Evolutionary conservation across 2,113 vertebrate genomes (phyloP).

Genomic region (Actenoides hombroni): DNA sequence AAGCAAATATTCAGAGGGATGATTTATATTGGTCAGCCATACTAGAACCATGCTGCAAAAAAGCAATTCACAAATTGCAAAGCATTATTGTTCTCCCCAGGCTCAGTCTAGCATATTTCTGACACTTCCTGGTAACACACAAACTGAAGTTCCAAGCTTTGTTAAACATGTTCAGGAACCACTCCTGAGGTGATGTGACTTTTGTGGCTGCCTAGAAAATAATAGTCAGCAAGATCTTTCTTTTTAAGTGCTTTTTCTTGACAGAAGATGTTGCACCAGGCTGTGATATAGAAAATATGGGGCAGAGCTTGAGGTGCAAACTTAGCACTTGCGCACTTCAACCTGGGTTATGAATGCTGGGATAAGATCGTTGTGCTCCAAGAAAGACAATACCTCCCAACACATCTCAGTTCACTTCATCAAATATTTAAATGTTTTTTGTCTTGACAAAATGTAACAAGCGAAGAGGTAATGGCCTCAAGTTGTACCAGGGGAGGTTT

Average conservation of each 20-base stretch:
- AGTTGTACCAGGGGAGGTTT: too few species aligned
- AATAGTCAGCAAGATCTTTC: not conserved
- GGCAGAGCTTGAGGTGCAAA: not conserved
- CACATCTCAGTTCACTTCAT: not conserved
- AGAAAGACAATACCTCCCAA: not conserved
- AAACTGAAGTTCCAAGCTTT: not conserved
- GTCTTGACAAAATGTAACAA: not conserved
- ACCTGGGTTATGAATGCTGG: not conserved
- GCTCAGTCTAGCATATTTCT: not conserved
- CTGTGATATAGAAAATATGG: not conserved
- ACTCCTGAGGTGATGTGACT: not conserved
- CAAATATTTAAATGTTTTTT: not conserved
- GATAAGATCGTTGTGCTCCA: not conserved
- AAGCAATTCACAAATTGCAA: not conserved
- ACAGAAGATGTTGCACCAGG: not conserved
- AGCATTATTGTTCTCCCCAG: not conserved
- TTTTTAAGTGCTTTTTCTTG: not conserved
- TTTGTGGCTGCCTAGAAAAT: not conserved
- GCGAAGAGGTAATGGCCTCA: too few species aligned
- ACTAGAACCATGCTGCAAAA: not conserved
- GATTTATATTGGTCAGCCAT: not conserved
- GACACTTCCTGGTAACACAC: not conserved
- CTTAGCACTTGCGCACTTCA: not conserved
- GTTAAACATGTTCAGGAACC: not conserved
- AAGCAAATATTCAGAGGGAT: not conserved